Conservation (phyloP, 1,140 invertebrate genomes). For the Panagrolaimus sp. region DNA sequence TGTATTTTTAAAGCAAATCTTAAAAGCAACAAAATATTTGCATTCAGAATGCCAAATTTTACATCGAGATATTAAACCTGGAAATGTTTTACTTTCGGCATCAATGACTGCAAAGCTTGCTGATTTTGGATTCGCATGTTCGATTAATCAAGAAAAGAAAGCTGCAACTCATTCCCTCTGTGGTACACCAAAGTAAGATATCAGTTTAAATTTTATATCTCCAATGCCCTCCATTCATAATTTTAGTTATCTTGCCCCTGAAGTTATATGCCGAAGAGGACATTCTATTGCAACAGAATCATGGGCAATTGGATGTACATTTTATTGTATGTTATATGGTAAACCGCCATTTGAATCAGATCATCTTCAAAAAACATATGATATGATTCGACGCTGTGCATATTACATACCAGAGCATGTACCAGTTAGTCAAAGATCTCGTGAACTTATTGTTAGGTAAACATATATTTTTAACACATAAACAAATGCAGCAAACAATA, state of each 20-base stretch:
- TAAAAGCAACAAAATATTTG: slow-evolving; percentile 8
- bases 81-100: slow-evolving; percentile 3
- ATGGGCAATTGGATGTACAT: slow-evolving; percentile 89
- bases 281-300: slow-evolving; percentile 89
- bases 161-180: background rate
- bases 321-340: slow-evolving; percentile 85
- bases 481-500: too few relatives aligned
- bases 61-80: slow-evolving; percentile 2
- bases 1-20: slow-evolving; percentile 2
- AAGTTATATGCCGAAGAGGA: slow-evolving; percentile 66
- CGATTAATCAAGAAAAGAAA: background rate
- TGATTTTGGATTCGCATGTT: slow-evolving; percentile 10
- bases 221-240: too few relatives aligned
- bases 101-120: background rate
- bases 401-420: slow-evolving; percentile 2
- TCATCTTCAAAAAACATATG: slow-evolving; percentile 40
- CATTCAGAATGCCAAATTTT: slow-evolving; percentile 11
- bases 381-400: slow-evolving; percentile 24
- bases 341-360: slow-evolving; percentile 47
- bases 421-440: background rate
- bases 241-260: background rate
- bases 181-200: background rate
- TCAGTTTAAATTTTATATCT: too few relatives aligned
- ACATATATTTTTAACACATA: too few relatives aligned
- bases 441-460: background rate